These are phyloP conservation scores for Melanostigma gelatinosum DNA, from an alignment of 2,113 vertebrate genomes.

Conservation along the genomic window DNA sequence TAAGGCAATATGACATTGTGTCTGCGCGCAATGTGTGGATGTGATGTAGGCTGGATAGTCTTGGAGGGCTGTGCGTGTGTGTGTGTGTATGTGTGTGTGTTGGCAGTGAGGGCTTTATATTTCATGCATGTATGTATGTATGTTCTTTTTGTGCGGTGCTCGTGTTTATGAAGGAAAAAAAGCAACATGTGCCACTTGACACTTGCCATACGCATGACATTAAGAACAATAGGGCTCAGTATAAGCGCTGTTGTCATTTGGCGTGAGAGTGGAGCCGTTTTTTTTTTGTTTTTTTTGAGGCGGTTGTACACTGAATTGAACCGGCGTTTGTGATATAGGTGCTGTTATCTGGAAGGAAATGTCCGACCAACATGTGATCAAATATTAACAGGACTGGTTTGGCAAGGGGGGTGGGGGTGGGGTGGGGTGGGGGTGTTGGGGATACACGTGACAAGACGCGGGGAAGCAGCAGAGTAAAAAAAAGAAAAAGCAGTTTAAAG, in stretches of 20 bases:
- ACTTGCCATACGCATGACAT: constrained; percentile 71
- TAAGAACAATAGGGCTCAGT: constrained; percentile 61
- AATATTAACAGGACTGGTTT: constrained; percentile 90
- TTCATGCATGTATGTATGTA: constrained; percentile 71
- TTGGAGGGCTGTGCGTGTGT: constrained; percentile 61
- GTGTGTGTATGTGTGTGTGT: neutral
- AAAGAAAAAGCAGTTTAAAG: constrained; percentile 83
- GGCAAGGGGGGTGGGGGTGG: constrained; percentile 70
- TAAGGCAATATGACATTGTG: constrained; percentile 70
- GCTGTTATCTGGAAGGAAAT: constrained; percentile 82
- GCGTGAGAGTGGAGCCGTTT: constrained; percentile 46
- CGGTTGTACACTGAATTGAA: constrained; percentile 65
- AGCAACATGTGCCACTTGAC: constrained; percentile 84
- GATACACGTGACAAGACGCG: constrained; percentile 91
- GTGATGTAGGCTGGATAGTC: constrained; percentile 55
- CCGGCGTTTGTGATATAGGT: constrained; percentile 74
- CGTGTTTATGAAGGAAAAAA: constrained; percentile 33
- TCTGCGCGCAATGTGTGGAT: constrained; percentile 71
- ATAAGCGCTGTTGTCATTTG: constrained; percentile 60
- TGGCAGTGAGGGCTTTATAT: constrained; percentile 66
- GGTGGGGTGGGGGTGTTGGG: constrained; percentile 47
- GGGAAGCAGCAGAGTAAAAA: constrained; percentile 82
- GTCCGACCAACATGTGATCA: constrained; percentile 90
- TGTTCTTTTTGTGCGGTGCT: constrained; percentile 66
- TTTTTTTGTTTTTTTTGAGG: constrained; percentile 21